Base-by-base conservation (phyloP, 2,888 invertebrate species). In the Thysanoteuthis rhombus region DNA sequence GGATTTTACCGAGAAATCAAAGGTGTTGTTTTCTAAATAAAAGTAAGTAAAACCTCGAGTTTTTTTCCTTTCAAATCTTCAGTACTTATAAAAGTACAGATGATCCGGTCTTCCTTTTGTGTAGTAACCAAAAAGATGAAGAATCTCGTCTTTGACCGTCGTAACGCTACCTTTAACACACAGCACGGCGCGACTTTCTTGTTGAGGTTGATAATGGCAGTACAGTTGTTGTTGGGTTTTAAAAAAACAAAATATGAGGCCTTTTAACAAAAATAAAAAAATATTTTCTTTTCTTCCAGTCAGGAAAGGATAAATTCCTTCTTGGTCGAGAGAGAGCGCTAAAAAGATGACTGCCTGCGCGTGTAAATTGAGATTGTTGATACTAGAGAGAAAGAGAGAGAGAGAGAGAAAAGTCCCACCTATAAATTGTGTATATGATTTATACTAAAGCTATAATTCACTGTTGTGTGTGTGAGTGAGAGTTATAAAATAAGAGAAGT, bases 381-480 rank as follows among this genome's bases (percentile, higher is more conserved):
- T 19, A n/a, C 32, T 90, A 93, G 38, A 93, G 58, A 92, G 91
- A 91, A 47, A 90, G 91, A 93, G 93, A 90, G 91, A 91, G 90
- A 90, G 90, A 47, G 47, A 93, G 58, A 93, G 92, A 36, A 58
- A 89, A 36, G n/a, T n/a, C 39, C 36, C 40, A 52, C 42, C 38
- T 25, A 38, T 52, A 58, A 28, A 45, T 19, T 45, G 19, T 32
- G 39, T 39, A 89, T 38, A 40, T 52, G n/a, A 58, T 3, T 32
- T n/a, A n/a, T 58, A 58, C 58, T 58, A 58, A 75, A 75, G 8
- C 12, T 36, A 75, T 19, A 36, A 75, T n/a, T 75, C n/a, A n/a
- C 75, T 75, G 75, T 36, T 90, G 42, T 90, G 45, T 75, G 47
- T 36, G 38, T 39, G 39, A 39, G 90, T 38, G 39, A n/a, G n/a